These are phyloP conservation scores for Cnemophilus loriae DNA, from an alignment of 2,113 vertebrate species.

Conservation along the genomic window DNA sequence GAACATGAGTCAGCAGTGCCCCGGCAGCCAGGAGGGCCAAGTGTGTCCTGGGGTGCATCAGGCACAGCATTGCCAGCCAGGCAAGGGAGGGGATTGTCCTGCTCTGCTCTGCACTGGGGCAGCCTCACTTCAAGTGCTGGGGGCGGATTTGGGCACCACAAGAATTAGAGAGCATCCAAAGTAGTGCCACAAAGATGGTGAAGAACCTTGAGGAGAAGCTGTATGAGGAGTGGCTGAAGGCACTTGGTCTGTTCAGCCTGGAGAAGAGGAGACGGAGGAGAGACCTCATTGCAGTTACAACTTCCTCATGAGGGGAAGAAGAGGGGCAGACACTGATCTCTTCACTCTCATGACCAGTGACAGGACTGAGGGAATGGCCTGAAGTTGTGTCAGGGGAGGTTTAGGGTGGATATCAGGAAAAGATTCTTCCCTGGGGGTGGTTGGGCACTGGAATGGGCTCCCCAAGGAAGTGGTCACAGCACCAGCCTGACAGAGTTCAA, in stretches of 20 bases:
- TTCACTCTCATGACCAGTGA: background rate
- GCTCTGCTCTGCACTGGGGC: background rate
- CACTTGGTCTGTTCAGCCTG: background rate
- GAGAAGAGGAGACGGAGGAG: background rate
- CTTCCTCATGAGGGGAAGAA: background rate
- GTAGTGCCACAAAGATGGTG: background rate
- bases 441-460: background rate
- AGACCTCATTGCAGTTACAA: background rate
- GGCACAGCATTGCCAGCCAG: fast-evolving
- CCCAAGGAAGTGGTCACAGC: background rate
- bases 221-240: background rate
- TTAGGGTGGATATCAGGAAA: background rate
- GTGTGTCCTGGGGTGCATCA: fast-evolving
- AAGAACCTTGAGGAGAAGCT: background rate
- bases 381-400: background rate
- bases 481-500: background rate
- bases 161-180: background rate
- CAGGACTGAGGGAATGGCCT: background rate
- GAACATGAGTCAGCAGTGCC: background rate
- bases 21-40: background rate
- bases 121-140: background rate
- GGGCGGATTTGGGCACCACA: background rate
- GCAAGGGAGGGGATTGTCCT: background rate
- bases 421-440: background rate
- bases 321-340: background rate